A percentile compares a stretch with the other conserved stretches of the same genome.
Conservation (phyloP, 2,797 vertebrate species). For the Mycteria americana region DNA sequence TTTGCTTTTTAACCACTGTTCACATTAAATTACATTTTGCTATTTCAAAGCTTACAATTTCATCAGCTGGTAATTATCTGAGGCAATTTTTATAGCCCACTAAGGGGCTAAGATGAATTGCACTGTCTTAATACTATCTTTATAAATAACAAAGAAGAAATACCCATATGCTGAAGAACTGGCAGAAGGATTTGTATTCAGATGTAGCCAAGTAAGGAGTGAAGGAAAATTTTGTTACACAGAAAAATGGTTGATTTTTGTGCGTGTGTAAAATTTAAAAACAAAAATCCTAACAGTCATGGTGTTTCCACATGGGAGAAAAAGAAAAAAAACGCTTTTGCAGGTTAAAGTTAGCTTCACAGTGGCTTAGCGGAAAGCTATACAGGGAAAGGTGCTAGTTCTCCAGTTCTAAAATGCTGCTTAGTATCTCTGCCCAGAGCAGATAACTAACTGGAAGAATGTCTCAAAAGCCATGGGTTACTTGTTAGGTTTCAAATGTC, state of each 20-base stretch:
- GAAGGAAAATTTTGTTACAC: not conserved
- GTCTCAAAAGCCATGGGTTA: not conserved
- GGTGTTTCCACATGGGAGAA: not conserved
- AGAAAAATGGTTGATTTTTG: not conserved
- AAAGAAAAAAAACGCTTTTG: not conserved
- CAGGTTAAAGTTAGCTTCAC: not conserved
- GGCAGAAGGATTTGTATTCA: constrained; percentile 4
- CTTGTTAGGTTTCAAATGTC: not conserved
- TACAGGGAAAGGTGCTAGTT: not conserved
- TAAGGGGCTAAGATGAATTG: constrained; percentile 43
- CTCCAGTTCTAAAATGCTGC: not conserved
- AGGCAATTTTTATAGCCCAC: constrained; percentile 46
- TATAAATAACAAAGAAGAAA: constrained; percentile 49
- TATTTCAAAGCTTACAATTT: constrained; percentile 52
- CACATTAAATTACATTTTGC: constrained; percentile 50
- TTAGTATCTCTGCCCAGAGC: not conserved
- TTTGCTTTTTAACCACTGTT: constrained; percentile 52
- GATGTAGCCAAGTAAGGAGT: not conserved
- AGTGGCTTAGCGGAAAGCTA: not conserved
- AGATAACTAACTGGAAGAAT: not conserved
- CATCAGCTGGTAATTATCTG: constrained; percentile 57
- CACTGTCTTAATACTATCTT: constrained; percentile 27
- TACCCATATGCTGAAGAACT: not conserved
- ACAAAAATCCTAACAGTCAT: not conserved
- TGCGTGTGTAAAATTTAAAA: not conserved